Evolutionary conservation across 2,113 vertebrate species (phyloP).

Genomic region (Diphyllodes magnificus): DNA sequence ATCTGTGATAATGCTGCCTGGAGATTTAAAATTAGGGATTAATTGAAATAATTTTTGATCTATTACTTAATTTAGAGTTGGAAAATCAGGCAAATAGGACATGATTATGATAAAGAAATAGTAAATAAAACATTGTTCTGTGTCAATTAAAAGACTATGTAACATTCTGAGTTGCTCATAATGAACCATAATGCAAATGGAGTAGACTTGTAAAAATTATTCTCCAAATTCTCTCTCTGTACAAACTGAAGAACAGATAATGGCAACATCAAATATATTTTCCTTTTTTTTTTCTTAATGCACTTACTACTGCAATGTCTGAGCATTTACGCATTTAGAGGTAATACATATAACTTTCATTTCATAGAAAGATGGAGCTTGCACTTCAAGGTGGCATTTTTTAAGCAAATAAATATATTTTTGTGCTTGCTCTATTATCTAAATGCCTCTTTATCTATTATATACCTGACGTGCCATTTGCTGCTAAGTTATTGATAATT

Average conservation of each 20-base stretch:
- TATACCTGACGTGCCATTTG: background rate
- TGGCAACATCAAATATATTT: background rate
- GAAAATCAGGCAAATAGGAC: background rate
- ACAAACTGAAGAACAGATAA: background rate
- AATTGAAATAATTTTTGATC: background rate
- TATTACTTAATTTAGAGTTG: background rate
- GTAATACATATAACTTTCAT: background rate
- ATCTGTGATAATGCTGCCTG: background rate
- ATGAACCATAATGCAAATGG: background rate
- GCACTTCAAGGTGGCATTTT: background rate
- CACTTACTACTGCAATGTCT: background rate
- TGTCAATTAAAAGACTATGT: background rate
- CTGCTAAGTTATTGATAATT: background rate
- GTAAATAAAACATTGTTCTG: background rate
- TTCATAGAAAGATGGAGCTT: background rate
- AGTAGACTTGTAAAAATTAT: background rate
- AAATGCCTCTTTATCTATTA: background rate
- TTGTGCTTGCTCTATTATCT: background rate
- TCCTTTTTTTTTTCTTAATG: background rate
- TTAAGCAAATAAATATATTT: background rate
- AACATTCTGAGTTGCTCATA: background rate
- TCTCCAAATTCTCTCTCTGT: background rate
- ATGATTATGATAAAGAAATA: background rate
- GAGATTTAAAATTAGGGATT: background rate
- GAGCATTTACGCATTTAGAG: background rate